Conservation (phyloP, 2,888 invertebrate genomes). For the Philereme vetulata region DNA sequence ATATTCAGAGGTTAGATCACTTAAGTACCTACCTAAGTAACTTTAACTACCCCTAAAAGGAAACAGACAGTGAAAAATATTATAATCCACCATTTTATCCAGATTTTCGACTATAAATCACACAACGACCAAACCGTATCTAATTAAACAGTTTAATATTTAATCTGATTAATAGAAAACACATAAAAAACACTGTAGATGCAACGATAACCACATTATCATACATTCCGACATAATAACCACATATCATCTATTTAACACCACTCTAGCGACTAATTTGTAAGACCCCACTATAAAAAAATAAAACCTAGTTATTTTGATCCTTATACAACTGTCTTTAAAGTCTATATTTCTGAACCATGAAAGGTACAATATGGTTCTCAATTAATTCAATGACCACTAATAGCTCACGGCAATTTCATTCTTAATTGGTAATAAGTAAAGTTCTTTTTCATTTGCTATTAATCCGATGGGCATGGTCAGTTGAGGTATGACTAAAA, state of each 20-base stretch:
- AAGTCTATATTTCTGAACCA: constrained; percentile 6
- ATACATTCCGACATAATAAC: constrained; percentile 16
- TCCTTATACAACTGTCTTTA: neutral
- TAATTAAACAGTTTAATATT: constrained; percentile 1
- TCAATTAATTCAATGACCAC: constrained; percentile 23
- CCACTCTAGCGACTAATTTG: constrained; percentile 25
- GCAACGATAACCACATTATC: constrained; percentile 20
- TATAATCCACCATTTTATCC: no score
- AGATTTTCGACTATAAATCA: neutral
- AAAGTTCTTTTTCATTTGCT: constrained; percentile 14
- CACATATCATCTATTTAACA: constrained; percentile 22
- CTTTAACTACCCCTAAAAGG: no score
- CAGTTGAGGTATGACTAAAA: constrained; percentile 20
- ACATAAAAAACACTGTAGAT: constrained; percentile 13
- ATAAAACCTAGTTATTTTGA: neutral
- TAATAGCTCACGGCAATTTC: constrained; percentile 7
- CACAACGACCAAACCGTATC: neutral
- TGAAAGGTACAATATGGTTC: constrained; percentile 20
- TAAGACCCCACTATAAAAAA: constrained; percentile 11
- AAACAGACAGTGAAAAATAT: no score
- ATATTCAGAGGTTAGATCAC: no score
- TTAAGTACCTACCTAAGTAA: no score
- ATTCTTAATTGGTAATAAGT: neutral
- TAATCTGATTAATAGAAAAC: constrained; percentile 19
- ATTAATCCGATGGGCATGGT: constrained; percentile 18